These are phyloP conservation scores for Brachymystax lenok DNA, from an alignment of 2,797 vertebrate genomes.

Conservation along the genomic window DNA sequence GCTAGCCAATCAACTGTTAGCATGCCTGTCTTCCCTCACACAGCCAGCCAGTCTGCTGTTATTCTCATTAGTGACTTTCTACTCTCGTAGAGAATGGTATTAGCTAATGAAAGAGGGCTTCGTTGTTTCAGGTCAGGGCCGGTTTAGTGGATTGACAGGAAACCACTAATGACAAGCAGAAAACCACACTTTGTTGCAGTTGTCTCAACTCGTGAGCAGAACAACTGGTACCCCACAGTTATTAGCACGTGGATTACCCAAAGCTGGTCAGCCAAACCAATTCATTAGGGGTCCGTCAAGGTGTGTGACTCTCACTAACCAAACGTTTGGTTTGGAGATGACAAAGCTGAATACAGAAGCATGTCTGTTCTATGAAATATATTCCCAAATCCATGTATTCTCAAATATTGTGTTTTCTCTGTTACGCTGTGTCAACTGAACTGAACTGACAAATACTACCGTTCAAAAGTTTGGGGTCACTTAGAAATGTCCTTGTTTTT, in stretches of 20 bases:
- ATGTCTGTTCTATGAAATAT: too few species aligned
- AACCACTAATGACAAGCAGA: not conserved
- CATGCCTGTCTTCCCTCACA: not conserved
- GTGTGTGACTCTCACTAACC: not conserved
- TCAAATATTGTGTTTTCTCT: too few species aligned
- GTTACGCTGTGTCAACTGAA: too few species aligned
- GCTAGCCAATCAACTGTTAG: not conserved
- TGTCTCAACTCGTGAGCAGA: too few species aligned
- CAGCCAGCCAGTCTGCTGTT: not conserved
- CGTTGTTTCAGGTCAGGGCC: not conserved
- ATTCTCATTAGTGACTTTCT: not conserved
- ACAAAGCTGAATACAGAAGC: too few species aligned
- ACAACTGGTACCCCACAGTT: too few species aligned
- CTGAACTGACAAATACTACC: too few species aligned
- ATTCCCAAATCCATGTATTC: too few species aligned
- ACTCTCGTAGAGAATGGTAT: not conserved
- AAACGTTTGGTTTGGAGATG: not conserved
- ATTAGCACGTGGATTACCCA: too few species aligned
- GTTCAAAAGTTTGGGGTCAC: too few species aligned
- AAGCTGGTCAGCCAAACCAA: not conserved
- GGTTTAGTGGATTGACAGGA: constrained; percentile 5
- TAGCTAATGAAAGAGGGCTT: not conserved
- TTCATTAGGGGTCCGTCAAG: not conserved
- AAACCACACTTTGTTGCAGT: too few species aligned
- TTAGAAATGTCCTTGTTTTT: too few species aligned